phyloP scores from a whole-genome alignment of 1,140 invertebrate genomes.

The Drosophila sproati region DNA sequence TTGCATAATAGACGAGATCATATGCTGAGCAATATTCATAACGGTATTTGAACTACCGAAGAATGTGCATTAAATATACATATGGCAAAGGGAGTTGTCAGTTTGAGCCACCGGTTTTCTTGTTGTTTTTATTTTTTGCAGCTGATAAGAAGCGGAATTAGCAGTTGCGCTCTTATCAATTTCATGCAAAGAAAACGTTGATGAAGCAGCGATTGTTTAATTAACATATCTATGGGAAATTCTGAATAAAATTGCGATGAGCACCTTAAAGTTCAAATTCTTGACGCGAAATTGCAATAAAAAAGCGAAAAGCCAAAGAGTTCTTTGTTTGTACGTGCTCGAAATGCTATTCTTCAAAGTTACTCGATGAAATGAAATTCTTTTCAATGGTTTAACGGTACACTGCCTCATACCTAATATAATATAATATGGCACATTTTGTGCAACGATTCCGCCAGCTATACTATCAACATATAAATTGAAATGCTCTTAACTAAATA shows the following conservation, averaged over 20 bases:
- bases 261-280: conserved; percentile 3
- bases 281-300: conserved; percentile 26
- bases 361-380: not conserved
- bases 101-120: conserved; percentile 3
- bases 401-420: not conserved
- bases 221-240: conserved; percentile 16
- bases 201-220: not conserved
- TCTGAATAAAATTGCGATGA: conserved; percentile 28
- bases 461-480: conserved; percentile 1
- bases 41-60: conserved; percentile 13
- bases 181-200: not conserved
- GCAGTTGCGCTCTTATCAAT: conserved; percentile 12
- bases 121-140: not conserved
- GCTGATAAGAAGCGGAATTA: conserved; percentile 14
- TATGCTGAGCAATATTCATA: not conserved
- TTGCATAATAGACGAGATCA: not conserved
- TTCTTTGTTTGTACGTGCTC: not conserved
- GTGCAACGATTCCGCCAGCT: too few relatives aligned
- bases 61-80: too few relatives aligned
- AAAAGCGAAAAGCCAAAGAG: too few relatives aligned
- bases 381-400: not conserved
- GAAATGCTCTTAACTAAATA: conserved; percentile 21
- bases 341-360: not conserved
- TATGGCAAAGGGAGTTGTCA: not conserved
- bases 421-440: not conserved